These are phyloP conservation scores for Stenopsyche tienmushanensis DNA, from an alignment of 1,140 invertebrate genomes.

Conservation along the genomic window DNA sequence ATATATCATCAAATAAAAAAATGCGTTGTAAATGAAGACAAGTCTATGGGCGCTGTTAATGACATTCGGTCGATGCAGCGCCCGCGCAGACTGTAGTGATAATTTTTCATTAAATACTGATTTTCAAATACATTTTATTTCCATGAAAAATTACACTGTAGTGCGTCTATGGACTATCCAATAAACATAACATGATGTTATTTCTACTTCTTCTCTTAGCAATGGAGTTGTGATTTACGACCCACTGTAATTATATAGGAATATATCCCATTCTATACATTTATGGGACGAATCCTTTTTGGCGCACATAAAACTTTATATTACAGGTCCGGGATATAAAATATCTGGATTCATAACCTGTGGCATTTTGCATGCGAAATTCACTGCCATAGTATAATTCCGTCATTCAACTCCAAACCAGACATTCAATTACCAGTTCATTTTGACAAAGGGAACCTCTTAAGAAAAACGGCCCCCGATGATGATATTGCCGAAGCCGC, in stretches of 20 bases:
- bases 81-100: too few species aligned
- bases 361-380: conserved; percentile 20
- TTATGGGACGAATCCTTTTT: neutral
- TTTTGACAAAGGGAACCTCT: too few species aligned
- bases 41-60: too few species aligned
- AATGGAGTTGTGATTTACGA: conserved; percentile 24
- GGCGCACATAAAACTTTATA: conserved; percentile 14
- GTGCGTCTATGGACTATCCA: neutral
- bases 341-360: conserved; percentile 8
- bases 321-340: conserved; percentile 7
- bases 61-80: too few species aligned
- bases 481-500: too few species aligned
- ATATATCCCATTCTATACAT: neutral
- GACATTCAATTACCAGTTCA: too few species aligned
- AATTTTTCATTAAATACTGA: too few species aligned
- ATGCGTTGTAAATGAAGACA: too few species aligned
- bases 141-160: neutral
- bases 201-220: neutral
- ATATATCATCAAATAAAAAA: too few species aligned
- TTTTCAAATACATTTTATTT: neutral
- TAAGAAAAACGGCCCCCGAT: too few species aligned
- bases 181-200: neutral
- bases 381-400: too few species aligned
- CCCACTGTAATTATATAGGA: conserved; percentile 25
- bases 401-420: too few species aligned